Conservation (phyloP, 2,888 invertebrate species). For the Cylindroiulus punctatus region DNA sequence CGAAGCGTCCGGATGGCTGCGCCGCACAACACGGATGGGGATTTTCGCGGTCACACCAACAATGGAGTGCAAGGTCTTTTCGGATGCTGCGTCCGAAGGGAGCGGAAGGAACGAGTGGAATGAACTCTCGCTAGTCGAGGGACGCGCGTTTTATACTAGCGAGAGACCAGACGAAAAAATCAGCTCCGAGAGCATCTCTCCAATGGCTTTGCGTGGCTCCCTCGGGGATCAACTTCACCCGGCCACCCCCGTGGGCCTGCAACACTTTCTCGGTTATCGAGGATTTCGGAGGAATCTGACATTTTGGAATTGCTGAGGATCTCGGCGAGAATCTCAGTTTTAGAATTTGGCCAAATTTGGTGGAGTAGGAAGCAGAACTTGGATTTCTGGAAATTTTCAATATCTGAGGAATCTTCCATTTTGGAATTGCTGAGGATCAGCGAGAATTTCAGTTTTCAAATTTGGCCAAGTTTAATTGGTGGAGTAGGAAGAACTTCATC, state of each 20-base stretch:
- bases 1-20: not conserved
- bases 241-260: not conserved
- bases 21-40: slow-evolving; percentile 13
- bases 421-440: too few species aligned
- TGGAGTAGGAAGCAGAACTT: too few species aligned
- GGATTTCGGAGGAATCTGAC: too few species aligned
- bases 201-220: not conserved
- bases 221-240: not conserved
- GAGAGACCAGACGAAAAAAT: not conserved
- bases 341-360: too few species aligned
- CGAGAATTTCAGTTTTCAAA: too few species aligned
- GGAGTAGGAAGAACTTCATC: too few species aligned
- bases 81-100: not conserved
- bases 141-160: not conserved
- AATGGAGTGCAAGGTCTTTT: not conserved
- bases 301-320: too few species aligned
- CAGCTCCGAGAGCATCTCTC: not conserved
- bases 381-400: too few species aligned
- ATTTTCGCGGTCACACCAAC: not conserved
- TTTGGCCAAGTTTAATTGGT: too few species aligned
- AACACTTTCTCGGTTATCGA: too few species aligned
- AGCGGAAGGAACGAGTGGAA: not conserved
- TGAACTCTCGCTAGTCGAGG: not conserved
- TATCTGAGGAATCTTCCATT: too few species aligned
- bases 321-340: too few species aligned